Base-by-base conservation (phyloP, 2,113 vertebrate genomes). In the Argyrosomus japonicus region DNA sequence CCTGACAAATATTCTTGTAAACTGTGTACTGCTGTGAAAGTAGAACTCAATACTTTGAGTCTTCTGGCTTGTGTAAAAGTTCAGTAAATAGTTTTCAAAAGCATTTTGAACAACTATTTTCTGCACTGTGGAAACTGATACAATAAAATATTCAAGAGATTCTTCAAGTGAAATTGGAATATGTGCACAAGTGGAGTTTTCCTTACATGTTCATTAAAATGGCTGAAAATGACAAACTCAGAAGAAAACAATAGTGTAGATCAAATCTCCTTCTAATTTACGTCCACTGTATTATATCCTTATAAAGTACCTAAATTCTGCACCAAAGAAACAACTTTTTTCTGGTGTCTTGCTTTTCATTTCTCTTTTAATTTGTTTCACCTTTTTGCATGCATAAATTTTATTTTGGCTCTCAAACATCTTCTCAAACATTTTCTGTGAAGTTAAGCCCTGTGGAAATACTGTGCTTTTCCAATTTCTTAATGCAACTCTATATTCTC, bases 161-260 rank as follows among this genome's bases (percentile, higher is more conserved):
- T 68, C 23, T 54, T 70, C 27, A 13, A 58, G n/a, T 63, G 6
- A 63, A 79, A 75, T n/a, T 56, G 47, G 10, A 74, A 47, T 48
- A 27, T 61, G 25, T 48, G 45, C 13, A 6, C 23, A 40, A 58
- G 43, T 80, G 45, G 68, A 29, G 25, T 54, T 54, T 74, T 57
- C 12, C 15, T 43, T 14, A 21, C 23, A 54, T 11, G 1, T n/a
- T 78, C 13, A 74, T 63, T 68, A 58, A 65, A 69, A 48, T 0
- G 0, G 45, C 36, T 78, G 62, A 21, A 77, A 72, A 81, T 67
- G 56, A 68, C 27, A 47, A 71, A 10, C 29, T 48, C 76, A 69
- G 58, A 62, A 29, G 17, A 50, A 77, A 88, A 25, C 3, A 1
- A 56, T 19, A 15, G 7, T 0, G 19, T 21, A 45, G 4, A 32